Percentiles rank a stretch among this genome's conserved stretches.
phyloP scores from a whole-genome alignment of 2,113 vertebrate genomes.

The Vanacampus margaritifer region DNA sequence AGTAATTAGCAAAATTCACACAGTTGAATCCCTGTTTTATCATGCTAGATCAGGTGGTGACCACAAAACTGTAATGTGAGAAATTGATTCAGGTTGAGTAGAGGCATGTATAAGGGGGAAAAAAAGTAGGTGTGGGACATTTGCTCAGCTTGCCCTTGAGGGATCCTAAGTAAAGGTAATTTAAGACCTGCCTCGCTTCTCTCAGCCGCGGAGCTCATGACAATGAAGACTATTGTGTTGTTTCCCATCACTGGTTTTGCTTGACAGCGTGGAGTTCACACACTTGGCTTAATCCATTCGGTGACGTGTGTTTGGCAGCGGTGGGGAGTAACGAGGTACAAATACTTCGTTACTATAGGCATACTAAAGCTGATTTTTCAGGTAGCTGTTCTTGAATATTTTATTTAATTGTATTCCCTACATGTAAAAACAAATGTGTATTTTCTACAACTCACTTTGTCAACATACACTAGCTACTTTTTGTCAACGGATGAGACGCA shows the following conservation, averaged over 20 bases:
- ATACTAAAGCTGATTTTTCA: neutral
- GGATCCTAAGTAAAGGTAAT: conserved; percentile 55
- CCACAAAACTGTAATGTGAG: neutral
- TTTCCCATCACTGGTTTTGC: conserved; percentile 31
- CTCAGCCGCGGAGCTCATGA: conserved; percentile 34
- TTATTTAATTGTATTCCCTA: neutral
- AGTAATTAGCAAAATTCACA: neutral
- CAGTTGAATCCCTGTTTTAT: neutral
- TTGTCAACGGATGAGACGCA: neutral
- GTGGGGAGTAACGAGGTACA: neutral
- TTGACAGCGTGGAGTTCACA: conserved; percentile 23
- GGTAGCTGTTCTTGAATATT: neutral
- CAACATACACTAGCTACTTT: neutral
- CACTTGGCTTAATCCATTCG: conserved; percentile 21
- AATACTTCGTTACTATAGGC: neutral
- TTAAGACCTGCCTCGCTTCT: conserved; percentile 51
- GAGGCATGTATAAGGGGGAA: conserved; percentile 25
- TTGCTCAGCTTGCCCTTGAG: conserved; percentile 52
- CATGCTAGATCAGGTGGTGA: neutral
- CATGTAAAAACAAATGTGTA: neutral
- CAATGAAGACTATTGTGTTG: conserved; percentile 59
- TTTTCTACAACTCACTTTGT: neutral
- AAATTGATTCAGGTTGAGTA: conserved; percentile 19
- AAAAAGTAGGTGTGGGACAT: conserved; percentile 62
- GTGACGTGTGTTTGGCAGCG: neutral